phyloP scores from a whole-genome alignment of 2,888 invertebrate species.

The Lycaena phlaeas region DNA sequence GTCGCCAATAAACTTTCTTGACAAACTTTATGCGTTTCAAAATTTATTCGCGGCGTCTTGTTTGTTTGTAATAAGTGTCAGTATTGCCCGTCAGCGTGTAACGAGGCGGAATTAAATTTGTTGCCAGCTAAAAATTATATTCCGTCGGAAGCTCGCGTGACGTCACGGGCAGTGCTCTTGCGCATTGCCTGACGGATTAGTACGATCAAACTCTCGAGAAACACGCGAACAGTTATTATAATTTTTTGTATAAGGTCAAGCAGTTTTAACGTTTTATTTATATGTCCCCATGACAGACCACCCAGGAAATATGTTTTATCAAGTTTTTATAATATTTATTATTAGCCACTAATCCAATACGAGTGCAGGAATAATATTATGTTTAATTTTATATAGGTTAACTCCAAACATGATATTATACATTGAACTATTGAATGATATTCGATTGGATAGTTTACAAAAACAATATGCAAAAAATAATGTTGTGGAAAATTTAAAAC shows the following conservation, averaged over 20 bases:
- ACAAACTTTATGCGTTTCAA: constrained; percentile 13
- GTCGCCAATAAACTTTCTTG: constrained; percentile 27
- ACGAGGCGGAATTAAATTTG: constrained; percentile 19
- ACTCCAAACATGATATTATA: too few species aligned
- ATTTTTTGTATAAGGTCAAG: constrained; percentile 29
- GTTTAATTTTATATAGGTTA: too few species aligned
- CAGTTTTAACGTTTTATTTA: constrained; percentile 16
- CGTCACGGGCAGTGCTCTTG: constrained; percentile 38
- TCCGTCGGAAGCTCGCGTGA: constrained; percentile 41
- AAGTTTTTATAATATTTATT: too few species aligned
- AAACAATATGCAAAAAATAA: too few species aligned
- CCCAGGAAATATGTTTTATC: neutral
- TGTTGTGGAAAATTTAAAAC: too few species aligned
- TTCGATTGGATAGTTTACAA: too few species aligned
- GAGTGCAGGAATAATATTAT: too few species aligned
- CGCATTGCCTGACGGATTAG: constrained; percentile 41
- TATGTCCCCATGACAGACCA: constrained; percentile 1
- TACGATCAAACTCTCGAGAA: constrained; percentile 32
- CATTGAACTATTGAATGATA: too few species aligned
- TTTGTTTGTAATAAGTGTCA: constrained; percentile 12
- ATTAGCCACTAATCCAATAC: too few species aligned
- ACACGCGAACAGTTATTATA: constrained; percentile 33
- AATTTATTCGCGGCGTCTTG: constrained; percentile 6
- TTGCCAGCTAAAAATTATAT: constrained; percentile 28
- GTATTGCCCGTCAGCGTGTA: constrained; percentile 13